phyloP scores from a whole-genome alignment of 2,888 invertebrate species.

The Stictocephala bisonia region DNA sequence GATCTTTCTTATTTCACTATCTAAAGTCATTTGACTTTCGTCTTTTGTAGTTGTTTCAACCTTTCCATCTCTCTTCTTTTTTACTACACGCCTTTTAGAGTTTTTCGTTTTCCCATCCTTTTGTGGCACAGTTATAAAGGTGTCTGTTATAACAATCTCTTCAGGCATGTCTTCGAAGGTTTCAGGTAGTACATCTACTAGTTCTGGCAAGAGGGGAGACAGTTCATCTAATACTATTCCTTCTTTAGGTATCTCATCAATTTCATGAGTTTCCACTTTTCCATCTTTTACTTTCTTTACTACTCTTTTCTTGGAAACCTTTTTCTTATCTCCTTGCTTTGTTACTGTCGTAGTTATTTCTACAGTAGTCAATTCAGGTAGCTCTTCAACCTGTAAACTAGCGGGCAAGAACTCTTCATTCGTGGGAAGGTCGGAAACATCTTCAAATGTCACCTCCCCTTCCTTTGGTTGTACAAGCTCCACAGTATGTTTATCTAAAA shows the following conservation, averaged over 20 bases:
- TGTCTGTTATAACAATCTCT: constrained; percentile 59
- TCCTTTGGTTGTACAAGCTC: constrained; percentile 20
- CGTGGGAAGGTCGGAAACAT: constrained; percentile 9
- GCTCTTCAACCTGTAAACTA: constrained; percentile 64
- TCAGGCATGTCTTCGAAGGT: constrained; percentile 63
- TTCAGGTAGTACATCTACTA: constrained; percentile 59
- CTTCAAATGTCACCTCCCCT: constrained; percentile 11
- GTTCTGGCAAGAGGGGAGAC: constrained; percentile 59
- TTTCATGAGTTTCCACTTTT: constrained; percentile 64
- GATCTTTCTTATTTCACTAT: too few relatives aligned
- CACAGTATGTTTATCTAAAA: too few relatives aligned
- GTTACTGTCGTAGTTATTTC: constrained; percentile 54
- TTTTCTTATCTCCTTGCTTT: constrained; percentile 64
- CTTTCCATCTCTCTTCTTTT: constrained; percentile 49
- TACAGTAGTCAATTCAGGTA: constrained; percentile 64
- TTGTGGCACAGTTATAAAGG: constrained; percentile 58
- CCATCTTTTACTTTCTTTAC: constrained; percentile 60
- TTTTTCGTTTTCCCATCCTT: constrained; percentile 32
- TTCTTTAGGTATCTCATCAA: constrained; percentile 62
- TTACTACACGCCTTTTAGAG: constrained; percentile 42
- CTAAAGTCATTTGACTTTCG: too few relatives aligned
- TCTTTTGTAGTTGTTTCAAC: constrained; percentile 47
- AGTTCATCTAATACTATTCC: constrained; percentile 55
- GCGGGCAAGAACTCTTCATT: constrained; percentile 12
- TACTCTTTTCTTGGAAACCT: constrained; percentile 64